Percentiles rank a stretch among this genome's conserved stretches.
These are phyloP conservation scores for Drosophila melanosoma DNA, from an alignment of 2,888 invertebrate genomes.

Conservation along the genomic window DNA sequence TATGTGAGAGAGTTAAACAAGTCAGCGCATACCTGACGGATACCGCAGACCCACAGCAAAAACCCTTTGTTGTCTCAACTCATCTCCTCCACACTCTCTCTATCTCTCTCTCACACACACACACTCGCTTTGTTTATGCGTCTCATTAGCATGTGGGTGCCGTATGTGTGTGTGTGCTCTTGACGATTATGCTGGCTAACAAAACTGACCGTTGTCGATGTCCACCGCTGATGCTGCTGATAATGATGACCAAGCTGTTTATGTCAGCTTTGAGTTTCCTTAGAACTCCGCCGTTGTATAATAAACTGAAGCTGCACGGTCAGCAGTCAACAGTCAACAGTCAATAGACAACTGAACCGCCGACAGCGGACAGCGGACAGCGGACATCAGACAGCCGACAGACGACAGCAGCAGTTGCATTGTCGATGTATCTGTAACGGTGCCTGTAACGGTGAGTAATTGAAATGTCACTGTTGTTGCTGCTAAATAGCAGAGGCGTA, in stretches of 20 bases:
- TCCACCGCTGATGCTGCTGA: conserved; percentile 8
- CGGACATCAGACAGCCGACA: not conserved
- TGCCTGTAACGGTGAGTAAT: conserved; percentile 57
- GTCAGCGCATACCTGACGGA: conserved; percentile 15
- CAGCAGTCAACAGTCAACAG: conserved; percentile 27
- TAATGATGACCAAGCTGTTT: conserved; percentile 65
- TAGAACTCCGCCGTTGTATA: conserved; percentile 48
- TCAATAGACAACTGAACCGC: not conserved
- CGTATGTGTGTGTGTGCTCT: conserved; percentile 13
- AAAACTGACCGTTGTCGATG: conserved; percentile 18
- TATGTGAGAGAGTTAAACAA: conserved; percentile 52
- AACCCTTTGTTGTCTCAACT: not conserved
- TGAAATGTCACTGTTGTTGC: conserved; percentile 55
- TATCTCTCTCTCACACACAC: not conserved
- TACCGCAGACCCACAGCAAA: conserved; percentile 7
- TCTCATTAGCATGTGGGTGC: conserved; percentile 73
- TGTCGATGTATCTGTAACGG: conserved; percentile 57
- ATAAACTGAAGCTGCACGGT: conserved; percentile 38
- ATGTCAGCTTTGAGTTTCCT: conserved; percentile 38
- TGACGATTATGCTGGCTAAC: conserved; percentile 27
- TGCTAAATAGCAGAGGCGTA: conserved; percentile 5
- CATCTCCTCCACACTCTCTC: not conserved
- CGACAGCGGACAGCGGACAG: no score
- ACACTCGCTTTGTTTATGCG: conserved; percentile 34
- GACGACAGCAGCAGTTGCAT: conserved; percentile 33